Evolutionary conservation across 2,113 vertebrate species (phyloP), one percentile per base, ranked within the genome.

Genomic region (Istiophorus platypterus): DNA sequence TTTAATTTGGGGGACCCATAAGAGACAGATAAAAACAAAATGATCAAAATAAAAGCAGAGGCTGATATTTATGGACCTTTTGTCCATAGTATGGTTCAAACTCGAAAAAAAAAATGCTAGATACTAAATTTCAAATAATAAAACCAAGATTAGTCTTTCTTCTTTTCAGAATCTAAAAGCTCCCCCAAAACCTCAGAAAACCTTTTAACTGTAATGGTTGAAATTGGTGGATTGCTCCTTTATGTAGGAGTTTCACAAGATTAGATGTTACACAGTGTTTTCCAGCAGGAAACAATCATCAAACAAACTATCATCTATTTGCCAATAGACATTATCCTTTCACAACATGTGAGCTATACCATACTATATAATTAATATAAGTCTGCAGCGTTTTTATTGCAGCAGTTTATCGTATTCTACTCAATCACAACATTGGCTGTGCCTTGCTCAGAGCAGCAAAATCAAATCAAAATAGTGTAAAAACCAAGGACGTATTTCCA

Each of bases 401-500:
- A 45, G 31, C 22, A 51, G 27, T 45, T 34, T 11, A 12, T 10
- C 9, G 61, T 54, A 20, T 57, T 68, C 17, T 29, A 18, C 6
- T 13, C 26, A 18, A 66, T 72, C 27, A 37, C 9, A 13, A 42
- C 11, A 39, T 14, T 39, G 10, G 11, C 2, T 31, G 0, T 20
- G 6, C 26, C 20, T 27, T 18, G 15, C 69, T 74, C 29, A 42
- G n/a, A 59, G 14, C 29, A 34, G 26, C 12, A 17, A 2, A 14
- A 62, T 20, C 8, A 6, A 37, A 12, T 62, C 66, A 12, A 61
- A 45, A 24, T 61, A 41, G 34, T 77, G 65, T 66, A 34, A 52
- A 42, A 81, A 63, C 7, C 39, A 71, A 61, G 62, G 29, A 63
- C 13, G 12, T 42, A 13, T 59, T 22, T 67, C 70, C 2, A 24